Evolutionary conservation across 2,113 vertebrate species (phyloP).

Genomic region (Xenus cinereus): DNA sequence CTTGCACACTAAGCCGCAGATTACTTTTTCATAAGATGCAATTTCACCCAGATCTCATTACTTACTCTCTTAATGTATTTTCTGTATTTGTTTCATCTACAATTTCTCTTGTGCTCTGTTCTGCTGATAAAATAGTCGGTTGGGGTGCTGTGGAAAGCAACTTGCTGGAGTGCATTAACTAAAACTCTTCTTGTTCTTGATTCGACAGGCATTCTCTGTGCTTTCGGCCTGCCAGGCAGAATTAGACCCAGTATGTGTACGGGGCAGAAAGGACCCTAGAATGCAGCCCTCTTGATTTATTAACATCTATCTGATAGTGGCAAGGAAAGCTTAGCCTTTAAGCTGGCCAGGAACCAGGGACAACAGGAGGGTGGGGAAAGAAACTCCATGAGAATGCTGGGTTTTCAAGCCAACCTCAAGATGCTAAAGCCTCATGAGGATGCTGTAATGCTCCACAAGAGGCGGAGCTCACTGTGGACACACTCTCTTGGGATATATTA

Average conservation of each 20-base stretch:
- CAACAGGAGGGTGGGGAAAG: neutral
- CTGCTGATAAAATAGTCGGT: neutral
- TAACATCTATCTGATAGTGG: neutral
- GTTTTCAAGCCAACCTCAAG: neutral
- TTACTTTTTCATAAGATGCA: constrained; percentile 76
- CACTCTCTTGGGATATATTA: neutral
- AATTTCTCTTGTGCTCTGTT: constrained; percentile 48
- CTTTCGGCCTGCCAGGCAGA: neutral
- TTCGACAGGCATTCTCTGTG: neutral
- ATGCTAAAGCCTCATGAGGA: neutral
- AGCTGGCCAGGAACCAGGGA: neutral
- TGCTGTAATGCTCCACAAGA: neutral
- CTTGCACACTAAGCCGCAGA: constrained; percentile 68
- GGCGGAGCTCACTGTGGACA: neutral
- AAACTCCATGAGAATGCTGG: neutral
- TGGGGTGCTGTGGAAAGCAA: neutral
- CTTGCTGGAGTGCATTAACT: constrained; percentile 1
- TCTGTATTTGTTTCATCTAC: constrained; percentile 62
- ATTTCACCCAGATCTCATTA: constrained; percentile 76
- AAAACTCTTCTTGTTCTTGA: neutral
- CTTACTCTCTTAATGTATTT: constrained; percentile 75
- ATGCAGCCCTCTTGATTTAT: neutral
- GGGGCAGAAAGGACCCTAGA: neutral
- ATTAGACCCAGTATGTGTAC: neutral
- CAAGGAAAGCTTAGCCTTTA: no score